phyloP scores from a whole-genome alignment of 2,888 invertebrate genomes.

The Dorcus parallelipipedus region DNA sequence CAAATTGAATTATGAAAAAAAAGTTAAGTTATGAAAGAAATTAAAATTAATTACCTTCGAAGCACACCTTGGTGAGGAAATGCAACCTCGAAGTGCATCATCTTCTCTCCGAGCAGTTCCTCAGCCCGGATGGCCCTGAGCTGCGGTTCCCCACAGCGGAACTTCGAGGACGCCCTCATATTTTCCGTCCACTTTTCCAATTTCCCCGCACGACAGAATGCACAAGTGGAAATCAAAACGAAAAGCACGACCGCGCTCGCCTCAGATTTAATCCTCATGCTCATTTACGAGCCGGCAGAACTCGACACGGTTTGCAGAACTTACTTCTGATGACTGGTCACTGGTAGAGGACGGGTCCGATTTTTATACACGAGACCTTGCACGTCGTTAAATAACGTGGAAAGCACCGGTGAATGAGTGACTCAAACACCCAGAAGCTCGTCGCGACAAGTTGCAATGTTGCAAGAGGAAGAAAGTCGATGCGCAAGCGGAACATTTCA shows the following conservation, averaged over 20 bases:
- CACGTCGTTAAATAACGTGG: too few relatives aligned
- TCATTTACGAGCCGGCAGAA: too few relatives aligned
- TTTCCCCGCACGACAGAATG: background rate
- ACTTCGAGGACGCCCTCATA: background rate
- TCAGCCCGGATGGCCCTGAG: background rate
- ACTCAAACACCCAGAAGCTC: too few relatives aligned
- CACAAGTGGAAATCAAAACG: background rate
- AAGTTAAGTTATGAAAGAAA: background rate
- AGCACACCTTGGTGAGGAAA: constrained; percentile 42
- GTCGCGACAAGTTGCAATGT: too few relatives aligned
- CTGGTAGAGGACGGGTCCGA: too few relatives aligned
- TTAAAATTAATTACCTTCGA: constrained; percentile 18
- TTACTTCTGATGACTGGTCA: too few relatives aligned
- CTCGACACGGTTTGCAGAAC: too few relatives aligned
- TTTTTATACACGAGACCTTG: too few relatives aligned
- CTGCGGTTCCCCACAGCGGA: background rate
- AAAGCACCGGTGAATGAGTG: too few relatives aligned
- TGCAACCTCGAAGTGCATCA: constrained; percentile 31
- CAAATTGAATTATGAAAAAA: background rate
- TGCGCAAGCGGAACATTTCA: too few relatives aligned
- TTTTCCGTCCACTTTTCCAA: background rate
- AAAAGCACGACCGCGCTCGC: background rate
- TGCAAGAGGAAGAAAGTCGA: too few relatives aligned
- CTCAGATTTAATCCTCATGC: background rate
- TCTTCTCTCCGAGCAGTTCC: background rate